Percentiles rank a stretch among this genome's conserved stretches.
Conservation (phyloP, 2,888 invertebrate genomes). For the Tetranychus truncatus region DNA sequence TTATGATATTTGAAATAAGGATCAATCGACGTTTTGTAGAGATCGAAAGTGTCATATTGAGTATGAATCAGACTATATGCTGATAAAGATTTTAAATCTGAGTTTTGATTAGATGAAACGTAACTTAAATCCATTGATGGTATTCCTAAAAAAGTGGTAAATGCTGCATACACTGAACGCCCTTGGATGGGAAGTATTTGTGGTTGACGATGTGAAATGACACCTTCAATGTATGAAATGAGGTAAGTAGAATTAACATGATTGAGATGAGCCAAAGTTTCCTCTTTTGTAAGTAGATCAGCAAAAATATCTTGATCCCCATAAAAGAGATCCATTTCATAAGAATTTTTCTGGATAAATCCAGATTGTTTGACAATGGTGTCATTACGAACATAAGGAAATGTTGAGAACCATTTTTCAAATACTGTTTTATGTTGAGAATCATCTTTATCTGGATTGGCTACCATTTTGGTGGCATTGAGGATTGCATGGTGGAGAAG, state of each 20-base stretch:
- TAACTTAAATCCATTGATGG: constrained; percentile 26
- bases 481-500: constrained; percentile 26
- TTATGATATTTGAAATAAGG: constrained; percentile 32
- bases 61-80: constrained; percentile 35
- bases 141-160: constrained; percentile 26
- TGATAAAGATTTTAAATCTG: not conserved
- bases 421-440: constrained; percentile 24
- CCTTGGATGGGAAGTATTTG: constrained; percentile 25
- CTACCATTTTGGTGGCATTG: constrained; percentile 27
- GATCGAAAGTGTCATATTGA: constrained; percentile 34
- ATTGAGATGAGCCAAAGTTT: not conserved
- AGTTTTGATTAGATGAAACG: constrained; percentile 9
- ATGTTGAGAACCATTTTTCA: constrained; percentile 25
- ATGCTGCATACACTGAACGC: constrained; percentile 25
- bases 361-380: constrained; percentile 20
- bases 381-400: constrained; percentile 24
- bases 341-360: not conserved
- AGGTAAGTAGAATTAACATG: constrained; percentile 15
- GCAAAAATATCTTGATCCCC: not conserved
- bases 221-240: constrained; percentile 22
- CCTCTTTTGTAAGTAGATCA: not conserved
- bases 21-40: constrained; percentile 31
- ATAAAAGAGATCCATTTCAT: constrained; percentile 6
- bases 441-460: constrained; percentile 23
- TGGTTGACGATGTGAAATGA: constrained; percentile 23